A percentile compares a stretch with the other conserved stretches of the same genome.
phyloP scores from a whole-genome alignment of 2,797 vertebrate genomes.

The Morelia viridis region DNA sequence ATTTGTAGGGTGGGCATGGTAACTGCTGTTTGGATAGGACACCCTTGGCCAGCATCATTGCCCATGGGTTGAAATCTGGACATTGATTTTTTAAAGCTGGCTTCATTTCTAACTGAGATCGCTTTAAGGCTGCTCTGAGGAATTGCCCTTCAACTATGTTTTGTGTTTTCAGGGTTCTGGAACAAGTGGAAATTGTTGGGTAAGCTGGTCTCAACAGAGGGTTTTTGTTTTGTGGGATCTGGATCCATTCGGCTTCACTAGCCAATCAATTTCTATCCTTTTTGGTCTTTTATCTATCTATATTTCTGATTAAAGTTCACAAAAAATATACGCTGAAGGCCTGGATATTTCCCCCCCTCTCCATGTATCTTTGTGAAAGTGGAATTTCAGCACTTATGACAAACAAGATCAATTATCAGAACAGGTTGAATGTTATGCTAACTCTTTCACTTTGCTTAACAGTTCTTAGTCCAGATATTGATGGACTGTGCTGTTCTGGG shows the following conservation, averaged over 20 bases:
- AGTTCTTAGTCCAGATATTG: neutral
- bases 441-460: neutral
- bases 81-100: neutral
- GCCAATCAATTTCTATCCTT: neutral
- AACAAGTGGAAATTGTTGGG: neutral
- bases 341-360: neutral
- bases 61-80: neutral
- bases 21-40: neutral
- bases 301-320: neutral
- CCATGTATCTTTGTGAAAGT: neutral
- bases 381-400: neutral
- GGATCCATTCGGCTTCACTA: neutral
- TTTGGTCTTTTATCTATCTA: neutral
- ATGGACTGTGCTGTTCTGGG: neutral
- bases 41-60: neutral
- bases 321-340: neutral
- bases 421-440: neutral
- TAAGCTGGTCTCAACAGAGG: neutral
- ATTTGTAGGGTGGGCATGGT: neutral
- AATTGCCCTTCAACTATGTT: neutral
- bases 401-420: neutral
- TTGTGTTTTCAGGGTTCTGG: neutral
- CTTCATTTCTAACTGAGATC: neutral
- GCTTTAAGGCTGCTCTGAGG: neutral
- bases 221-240: neutral